Evolutionary conservation across 1,140 invertebrate species (phyloP).

Genomic region (Drosophila carrolli): DNA sequence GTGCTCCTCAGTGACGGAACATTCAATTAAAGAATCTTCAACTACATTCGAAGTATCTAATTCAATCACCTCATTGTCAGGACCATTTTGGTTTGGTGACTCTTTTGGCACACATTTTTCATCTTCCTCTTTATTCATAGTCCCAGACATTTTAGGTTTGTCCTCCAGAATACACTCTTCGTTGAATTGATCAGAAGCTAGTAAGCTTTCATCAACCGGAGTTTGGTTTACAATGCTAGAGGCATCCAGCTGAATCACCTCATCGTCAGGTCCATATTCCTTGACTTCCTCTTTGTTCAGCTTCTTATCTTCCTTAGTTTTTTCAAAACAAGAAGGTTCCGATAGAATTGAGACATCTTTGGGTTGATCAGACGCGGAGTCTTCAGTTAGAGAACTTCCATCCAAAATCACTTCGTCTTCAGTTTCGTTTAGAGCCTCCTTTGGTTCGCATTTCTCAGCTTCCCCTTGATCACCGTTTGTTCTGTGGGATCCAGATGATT

Average conservation of each 20-base stretch:
- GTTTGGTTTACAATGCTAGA: not conserved
- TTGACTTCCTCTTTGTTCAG: not conserved
- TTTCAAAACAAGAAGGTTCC: not conserved
- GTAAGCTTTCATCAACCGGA: too few species aligned
- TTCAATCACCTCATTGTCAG: not conserved
- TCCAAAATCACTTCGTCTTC: not conserved
- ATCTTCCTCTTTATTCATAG: not conserved
- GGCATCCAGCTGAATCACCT: slow-evolving; percentile 15
- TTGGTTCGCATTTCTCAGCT: not conserved
- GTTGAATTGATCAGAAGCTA: too few species aligned
- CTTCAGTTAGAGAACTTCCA: not conserved
- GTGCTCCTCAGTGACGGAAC: too few species aligned
- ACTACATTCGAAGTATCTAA: not conserved
- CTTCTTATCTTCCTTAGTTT: not conserved
- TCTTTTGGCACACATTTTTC: not conserved
- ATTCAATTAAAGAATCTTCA: too few species aligned
- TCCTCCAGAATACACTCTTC: too few species aligned
- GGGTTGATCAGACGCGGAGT: not conserved
- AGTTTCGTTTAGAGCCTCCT: too few species aligned
- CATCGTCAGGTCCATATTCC: not conserved
- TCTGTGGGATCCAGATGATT: not conserved
- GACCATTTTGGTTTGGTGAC: not conserved
- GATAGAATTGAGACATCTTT: not conserved
- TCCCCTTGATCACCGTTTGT: not conserved
- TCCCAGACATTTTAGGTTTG: too few species aligned